Percentiles rank a stretch among this genome's conserved stretches.
Evolutionary conservation across 1,140 invertebrate species (phyloP).

Genomic region (Diachasmimorpha longicaudata): DNA sequence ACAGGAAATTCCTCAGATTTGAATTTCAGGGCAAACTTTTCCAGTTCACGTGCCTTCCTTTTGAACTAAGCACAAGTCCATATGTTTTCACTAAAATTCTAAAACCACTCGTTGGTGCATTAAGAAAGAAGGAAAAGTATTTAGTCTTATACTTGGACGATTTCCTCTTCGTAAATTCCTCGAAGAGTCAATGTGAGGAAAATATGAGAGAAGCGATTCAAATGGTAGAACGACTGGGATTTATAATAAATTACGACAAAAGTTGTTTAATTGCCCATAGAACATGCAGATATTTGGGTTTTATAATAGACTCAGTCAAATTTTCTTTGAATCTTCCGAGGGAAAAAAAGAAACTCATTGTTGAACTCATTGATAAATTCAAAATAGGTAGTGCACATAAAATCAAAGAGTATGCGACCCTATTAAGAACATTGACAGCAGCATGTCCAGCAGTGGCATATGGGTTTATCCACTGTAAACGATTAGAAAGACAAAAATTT

Average conservation of each 20-base stretch:
- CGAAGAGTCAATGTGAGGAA: background rate
- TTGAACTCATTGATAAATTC: background rate
- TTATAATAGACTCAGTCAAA: background rate
- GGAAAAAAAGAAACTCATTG: background rate
- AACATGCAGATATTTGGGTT: slow-evolving; percentile 13
- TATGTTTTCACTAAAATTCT: slow-evolving; percentile 2
- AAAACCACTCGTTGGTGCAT: background rate
- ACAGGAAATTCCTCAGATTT: background rate
- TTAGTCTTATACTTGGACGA: background rate
- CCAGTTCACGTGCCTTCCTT: slow-evolving; percentile 3
- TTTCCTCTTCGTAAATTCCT: background rate
- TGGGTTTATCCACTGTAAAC: background rate
- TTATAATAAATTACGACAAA: slow-evolving; percentile 5
- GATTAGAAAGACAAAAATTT: slow-evolving; percentile 3
- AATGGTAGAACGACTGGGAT: background rate
- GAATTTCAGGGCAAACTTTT: background rate
- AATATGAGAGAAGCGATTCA: background rate
- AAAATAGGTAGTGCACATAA: background rate
- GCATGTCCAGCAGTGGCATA: slow-evolving; percentile 3
- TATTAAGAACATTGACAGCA: background rate
- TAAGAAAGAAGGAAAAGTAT: background rate
- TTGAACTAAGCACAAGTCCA: background rate
- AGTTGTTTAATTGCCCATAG: background rate
- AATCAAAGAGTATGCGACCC: background rate
- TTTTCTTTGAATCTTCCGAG: background rate